Evolutionary conservation across 2,888 invertebrate species (phyloP), one percentile per base, ranked within the genome.

Genomic region (Furcula furcula): DNA sequence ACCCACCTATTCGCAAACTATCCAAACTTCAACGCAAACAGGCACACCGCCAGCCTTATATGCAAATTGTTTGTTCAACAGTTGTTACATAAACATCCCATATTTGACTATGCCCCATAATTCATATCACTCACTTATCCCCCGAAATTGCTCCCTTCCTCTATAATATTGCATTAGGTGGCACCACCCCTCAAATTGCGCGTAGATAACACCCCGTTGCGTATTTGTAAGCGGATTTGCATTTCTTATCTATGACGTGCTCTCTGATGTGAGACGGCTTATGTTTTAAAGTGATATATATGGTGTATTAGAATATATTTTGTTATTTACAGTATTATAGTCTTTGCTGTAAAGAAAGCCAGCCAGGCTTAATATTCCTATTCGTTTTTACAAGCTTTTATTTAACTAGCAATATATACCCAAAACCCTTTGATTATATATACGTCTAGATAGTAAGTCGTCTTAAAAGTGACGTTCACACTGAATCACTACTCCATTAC

Each of bases 151-250:
- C 52, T 53, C 55, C 61, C 62, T 62, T 66, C 65, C 65, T 56
- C 33, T 23, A 35, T 51, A 43, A 58, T 62, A 59, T 62, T 62
- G 65, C 67, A 58, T 69, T 66, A 66, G 47, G 33, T 34, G 50
- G 44, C 37, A n/a, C 50, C 55, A 44, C 57, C 70, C 57, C 64
- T 67, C 64, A 72, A 73, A 73, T 73, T 65, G 71, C 45, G 60
- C 66, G 64, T 54, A 62, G 67, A 65, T 67, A 69, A 64, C 63
- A 40, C 59, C 63, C 48, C 12, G 26, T 5, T 48, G 35, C 59
- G 60, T 64, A 65, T 71, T 65, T 64, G 63, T 64, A 55, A 60
- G 62, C 49, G 61, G 67, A 64, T 70, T 72, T 67, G 61, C 65
- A 67, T 74, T 71, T 58, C 69, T 73, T 66, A 71, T 65, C 65